These are phyloP conservation scores for Larimichthys polyactis DNA, from an alignment of 2,113 vertebrate genomes.

Conservation along the genomic window DNA sequence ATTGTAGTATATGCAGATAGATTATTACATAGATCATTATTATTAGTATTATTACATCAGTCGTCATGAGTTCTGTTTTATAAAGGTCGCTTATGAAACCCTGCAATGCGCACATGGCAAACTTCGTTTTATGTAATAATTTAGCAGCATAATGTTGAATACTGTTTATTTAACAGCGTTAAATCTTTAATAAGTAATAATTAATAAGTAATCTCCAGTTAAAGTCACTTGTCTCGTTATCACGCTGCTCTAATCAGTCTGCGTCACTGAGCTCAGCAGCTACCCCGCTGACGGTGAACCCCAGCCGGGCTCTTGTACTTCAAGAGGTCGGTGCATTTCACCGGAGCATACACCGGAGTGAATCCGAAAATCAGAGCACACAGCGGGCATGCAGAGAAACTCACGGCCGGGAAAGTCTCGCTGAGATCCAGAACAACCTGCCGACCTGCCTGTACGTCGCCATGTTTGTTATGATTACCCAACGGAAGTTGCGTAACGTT, in stretches of 20 bases:
- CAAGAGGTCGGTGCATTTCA: neutral
- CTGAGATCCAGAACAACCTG: constrained; percentile 62
- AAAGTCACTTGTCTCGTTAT: neutral
- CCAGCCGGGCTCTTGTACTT: neutral
- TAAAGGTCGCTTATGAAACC: too few relatives aligned
- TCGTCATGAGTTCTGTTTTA: too few relatives aligned
- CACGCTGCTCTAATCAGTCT: neutral
- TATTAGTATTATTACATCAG: too few relatives aligned
- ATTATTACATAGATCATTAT: too few relatives aligned
- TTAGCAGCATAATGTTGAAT: too few relatives aligned
- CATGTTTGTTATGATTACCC: constrained; percentile 78
- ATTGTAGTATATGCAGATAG: too few relatives aligned
- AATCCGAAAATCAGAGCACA: neutral
- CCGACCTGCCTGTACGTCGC: constrained; percentile 72
- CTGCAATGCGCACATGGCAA: too few relatives aligned
- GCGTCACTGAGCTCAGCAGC: constrained; percentile 50
- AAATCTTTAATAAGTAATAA: neutral
- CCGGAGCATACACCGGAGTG: too few relatives aligned
- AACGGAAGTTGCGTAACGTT: constrained; percentile 64
- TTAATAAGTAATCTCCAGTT: neutral
- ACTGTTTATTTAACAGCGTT: too few relatives aligned
- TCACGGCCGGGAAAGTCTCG: constrained; percentile 71
- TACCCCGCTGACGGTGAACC: neutral
- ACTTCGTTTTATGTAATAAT: too few relatives aligned
- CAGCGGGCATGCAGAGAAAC: constrained; percentile 29